Conservation (phyloP, 1,140 invertebrate species). For the Diorhabda sublineata region DNA sequence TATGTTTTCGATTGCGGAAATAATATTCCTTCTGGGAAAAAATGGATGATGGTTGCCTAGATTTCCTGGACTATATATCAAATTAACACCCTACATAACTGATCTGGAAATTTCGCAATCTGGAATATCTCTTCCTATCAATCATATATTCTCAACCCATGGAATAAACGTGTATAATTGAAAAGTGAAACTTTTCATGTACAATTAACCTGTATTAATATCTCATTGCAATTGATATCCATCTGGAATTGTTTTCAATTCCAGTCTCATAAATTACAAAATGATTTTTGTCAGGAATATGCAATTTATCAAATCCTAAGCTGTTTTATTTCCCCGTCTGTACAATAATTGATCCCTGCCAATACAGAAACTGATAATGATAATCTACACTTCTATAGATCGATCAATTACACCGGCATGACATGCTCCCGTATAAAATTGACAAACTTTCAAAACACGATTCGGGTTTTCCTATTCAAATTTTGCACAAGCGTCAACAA, state of each 20-base stretch:
- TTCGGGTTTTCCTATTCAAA: conserved; percentile 16
- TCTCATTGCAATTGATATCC: neutral
- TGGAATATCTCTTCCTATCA: too few relatives aligned
- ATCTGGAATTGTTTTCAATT: neutral
- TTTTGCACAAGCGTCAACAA: conserved; percentile 14
- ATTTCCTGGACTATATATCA: too few relatives aligned
- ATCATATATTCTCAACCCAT: too few relatives aligned
- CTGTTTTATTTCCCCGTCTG: conserved; percentile 1
- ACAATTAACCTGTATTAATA: neutral
- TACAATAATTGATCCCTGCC: conserved; percentile 1
- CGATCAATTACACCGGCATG: conserved; percentile 9
- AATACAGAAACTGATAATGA: neutral
- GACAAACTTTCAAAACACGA: conserved; percentile 18
- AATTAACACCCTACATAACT: too few relatives aligned
- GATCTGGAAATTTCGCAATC: too few relatives aligned
- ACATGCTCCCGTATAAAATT: conserved; percentile 14
- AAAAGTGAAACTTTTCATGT: too few relatives aligned
- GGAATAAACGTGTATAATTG: too few relatives aligned
- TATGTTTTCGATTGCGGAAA: too few relatives aligned
- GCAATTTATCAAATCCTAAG: neutral
- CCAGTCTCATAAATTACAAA: neutral
- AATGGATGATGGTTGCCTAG: too few relatives aligned
- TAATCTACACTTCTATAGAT: conserved; percentile 1
- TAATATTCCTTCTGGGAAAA: too few relatives aligned
- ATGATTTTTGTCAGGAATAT: conserved; percentile 1